Conservation (phyloP, 2,797 vertebrate genomes). For the Notamacropus eugenii region DNA sequence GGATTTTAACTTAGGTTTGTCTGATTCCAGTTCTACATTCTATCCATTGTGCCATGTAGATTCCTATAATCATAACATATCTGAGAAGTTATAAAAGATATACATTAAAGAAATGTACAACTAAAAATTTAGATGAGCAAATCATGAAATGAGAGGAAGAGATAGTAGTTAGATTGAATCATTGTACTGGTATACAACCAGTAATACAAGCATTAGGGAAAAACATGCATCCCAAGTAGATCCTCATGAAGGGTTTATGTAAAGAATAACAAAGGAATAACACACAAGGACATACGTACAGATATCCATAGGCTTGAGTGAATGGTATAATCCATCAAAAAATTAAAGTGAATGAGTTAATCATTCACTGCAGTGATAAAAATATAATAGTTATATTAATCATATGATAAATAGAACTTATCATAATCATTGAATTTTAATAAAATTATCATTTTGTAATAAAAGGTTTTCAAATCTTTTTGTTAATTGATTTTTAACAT, state of each 20-base stretch:
- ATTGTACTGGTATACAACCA: neutral
- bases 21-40: neutral
- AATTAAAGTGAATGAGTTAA: neutral
- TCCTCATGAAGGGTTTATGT: neutral
- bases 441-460: too few relatives aligned
- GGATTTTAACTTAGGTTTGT: neutral
- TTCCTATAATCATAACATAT: neutral
- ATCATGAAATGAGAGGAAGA: neutral
- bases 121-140: neutral
- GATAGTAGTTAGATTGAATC: neutral
- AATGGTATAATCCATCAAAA: neutral
- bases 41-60: neutral
- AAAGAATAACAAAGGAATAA: neutral
- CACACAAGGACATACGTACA: neutral
- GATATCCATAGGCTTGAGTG: neutral
- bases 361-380: too few relatives aligned
- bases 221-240: neutral
- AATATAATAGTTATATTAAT: too few relatives aligned
- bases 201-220: too few relatives aligned
- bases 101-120: neutral
- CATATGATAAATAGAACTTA: too few relatives aligned
- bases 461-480: neutral
- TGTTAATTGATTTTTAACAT: neutral
- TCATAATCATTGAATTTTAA: too few relatives aligned
- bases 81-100: neutral